These are phyloP conservation scores for Cyphotilapia sp. DNA, from an alignment of 2,113 vertebrate species.

Conservation along the genomic window DNA sequence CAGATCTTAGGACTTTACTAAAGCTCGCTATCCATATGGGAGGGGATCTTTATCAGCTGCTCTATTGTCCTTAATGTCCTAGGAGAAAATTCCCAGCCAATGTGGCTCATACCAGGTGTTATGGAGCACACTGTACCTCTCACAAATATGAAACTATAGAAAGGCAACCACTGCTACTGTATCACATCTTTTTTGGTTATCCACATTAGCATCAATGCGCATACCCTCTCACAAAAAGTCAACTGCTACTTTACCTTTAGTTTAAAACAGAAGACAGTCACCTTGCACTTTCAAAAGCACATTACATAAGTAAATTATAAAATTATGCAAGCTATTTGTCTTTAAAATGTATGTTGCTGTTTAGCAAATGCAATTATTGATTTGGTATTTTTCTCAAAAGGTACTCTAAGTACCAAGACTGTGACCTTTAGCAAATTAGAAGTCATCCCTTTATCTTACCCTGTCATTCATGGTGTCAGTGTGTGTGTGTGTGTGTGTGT, in stretches of 20 bases:
- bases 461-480: constrained; percentile 2
- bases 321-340: background rate
- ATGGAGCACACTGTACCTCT: background rate
- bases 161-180: background rate
- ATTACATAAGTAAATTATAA: rapidly evolving
- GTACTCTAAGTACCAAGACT: background rate
- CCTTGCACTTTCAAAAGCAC: background rate
- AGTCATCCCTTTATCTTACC: constrained; percentile 24
- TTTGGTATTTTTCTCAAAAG: background rate
- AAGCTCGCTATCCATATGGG: background rate
- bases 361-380: constrained; percentile 22
- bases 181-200: background rate
- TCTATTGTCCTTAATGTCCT: constrained; percentile 10
- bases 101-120: background rate
- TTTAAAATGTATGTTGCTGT: background rate
- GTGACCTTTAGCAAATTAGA: constrained; percentile 48
- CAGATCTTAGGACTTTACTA: background rate
- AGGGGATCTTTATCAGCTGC: background rate
- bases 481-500: background rate
- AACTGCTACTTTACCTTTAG: background rate
- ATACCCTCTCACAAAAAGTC: background rate
- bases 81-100: background rate
- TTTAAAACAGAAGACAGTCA: background rate
- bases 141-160: background rate
- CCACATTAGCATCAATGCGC: background rate